These are phyloP conservation scores for Drosophila jambulina DNA, from an alignment of 1,140 invertebrate genomes.

Conservation along the genomic window DNA sequence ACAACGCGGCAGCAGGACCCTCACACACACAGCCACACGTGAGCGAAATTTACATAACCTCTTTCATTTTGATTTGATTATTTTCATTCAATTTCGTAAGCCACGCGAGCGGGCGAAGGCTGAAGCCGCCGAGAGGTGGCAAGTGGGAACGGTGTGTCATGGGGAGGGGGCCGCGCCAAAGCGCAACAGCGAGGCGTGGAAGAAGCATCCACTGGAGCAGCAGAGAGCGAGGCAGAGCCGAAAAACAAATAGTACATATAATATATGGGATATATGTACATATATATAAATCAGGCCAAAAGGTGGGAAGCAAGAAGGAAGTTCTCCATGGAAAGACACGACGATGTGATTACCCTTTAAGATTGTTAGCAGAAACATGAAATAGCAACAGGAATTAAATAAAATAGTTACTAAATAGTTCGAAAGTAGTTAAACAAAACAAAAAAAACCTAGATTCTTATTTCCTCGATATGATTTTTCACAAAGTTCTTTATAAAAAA, in stretches of 20 bases:
- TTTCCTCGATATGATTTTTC: too few species aligned
- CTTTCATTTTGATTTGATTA: conserved; percentile 75
- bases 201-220: conserved; percentile 22
- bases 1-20: not conserved
- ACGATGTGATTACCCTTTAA: not conserved
- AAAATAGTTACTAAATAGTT: not conserved
- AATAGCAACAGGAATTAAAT: not conserved
- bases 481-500: too few species aligned
- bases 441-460: too few species aligned
- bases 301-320: not conserved
- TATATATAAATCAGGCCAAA: not conserved
- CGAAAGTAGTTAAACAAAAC: not conserved
- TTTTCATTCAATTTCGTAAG: conserved; percentile 76
- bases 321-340: not conserved
- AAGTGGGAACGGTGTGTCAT: not conserved
- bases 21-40: conserved; percentile 32
- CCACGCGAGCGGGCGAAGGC: conserved; percentile 52
- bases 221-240: conserved; percentile 21
- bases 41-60: conserved; percentile 76
- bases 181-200: conserved; percentile 52
- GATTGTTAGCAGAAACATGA: not conserved
- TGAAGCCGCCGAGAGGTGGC: not conserved
- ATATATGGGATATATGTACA: not conserved
- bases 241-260: conserved; percentile 2
- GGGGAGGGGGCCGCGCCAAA: conserved; percentile 20